phyloP scores from a whole-genome alignment of 1,140 invertebrate genomes.

The Drosophila teissieri region DNA sequence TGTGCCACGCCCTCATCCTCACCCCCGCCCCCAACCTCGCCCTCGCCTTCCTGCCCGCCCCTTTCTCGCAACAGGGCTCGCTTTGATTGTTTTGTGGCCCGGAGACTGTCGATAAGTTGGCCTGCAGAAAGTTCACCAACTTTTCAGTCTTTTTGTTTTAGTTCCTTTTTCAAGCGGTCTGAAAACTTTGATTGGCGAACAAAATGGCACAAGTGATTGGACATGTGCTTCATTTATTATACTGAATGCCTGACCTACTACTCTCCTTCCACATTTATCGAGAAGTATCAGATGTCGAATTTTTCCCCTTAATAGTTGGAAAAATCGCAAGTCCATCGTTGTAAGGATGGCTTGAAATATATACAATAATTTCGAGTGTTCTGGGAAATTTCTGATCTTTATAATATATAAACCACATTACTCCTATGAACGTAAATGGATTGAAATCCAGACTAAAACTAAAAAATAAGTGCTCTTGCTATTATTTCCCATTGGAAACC shows the following conservation, averaged over 20 bases:
- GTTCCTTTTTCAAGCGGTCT: slow-evolving; percentile 17
- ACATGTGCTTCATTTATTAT: slow-evolving; percentile 45
- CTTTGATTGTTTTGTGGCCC: slow-evolving; percentile 74
- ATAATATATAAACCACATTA: no score
- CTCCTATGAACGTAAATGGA: no score
- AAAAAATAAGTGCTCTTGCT: neutral
- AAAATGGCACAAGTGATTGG: slow-evolving; percentile 53
- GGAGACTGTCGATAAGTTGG: slow-evolving; percentile 49
- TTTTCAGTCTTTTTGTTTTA: slow-evolving; percentile 33
- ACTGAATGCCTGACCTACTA: slow-evolving; percentile 18
- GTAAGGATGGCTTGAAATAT: no score
- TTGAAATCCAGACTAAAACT: neutral
- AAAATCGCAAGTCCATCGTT: neutral
- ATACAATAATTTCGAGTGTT: no score
- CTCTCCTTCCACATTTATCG: neutral
- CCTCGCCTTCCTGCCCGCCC: neutral
- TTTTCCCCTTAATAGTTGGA: neutral
- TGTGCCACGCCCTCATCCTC: slow-evolving; percentile 33
- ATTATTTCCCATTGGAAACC: slow-evolving; percentile 12
- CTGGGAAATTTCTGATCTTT: no score
- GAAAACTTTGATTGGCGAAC: slow-evolving; percentile 46
- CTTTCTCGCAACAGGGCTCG: slow-evolving; percentile 26
- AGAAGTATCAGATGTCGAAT: slow-evolving; percentile 9
- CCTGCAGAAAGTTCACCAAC: slow-evolving; percentile 45
- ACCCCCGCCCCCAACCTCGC: no score